A percentile compares a stretch with the other conserved stretches of the same genome.
Evolutionary conservation across 2,113 vertebrate genomes (phyloP).

Genomic region (Labeo catla): DNA sequence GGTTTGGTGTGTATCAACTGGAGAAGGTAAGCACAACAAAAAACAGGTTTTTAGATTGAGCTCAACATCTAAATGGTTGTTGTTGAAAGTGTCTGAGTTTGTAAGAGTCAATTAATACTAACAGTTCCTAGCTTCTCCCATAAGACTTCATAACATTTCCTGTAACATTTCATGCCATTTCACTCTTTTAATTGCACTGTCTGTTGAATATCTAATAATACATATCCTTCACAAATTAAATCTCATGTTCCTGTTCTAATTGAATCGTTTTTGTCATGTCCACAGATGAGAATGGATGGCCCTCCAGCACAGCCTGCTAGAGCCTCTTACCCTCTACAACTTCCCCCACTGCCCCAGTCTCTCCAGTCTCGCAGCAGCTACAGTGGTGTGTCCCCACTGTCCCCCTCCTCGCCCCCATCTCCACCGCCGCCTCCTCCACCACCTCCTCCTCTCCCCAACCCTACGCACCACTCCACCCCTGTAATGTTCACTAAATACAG

Average conservation of each 20-base stretch:
- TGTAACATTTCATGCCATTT: not conserved
- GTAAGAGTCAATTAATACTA: not conserved
- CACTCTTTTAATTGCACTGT: conserved; percentile 34
- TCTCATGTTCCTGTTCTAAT: not conserved
- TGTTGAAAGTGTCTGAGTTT: not conserved
- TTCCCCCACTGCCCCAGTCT: conserved; percentile 80
- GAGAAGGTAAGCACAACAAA: conserved; percentile 13
- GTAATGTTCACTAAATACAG: conserved; percentile 86
- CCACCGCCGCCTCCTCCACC: conserved; percentile 72
- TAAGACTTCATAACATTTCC: not conserved
- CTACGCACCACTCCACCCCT: conserved; percentile 71
- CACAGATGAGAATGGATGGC: conserved; percentile 86
- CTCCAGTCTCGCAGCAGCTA: conserved; percentile 68
- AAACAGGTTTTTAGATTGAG: not conserved
- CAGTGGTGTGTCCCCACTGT: conserved; percentile 77
- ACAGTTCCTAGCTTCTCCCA: not conserved
- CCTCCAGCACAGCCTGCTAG: conserved; percentile 61
- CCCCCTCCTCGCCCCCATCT: conserved; percentile 76
- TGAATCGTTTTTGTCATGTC: conserved; percentile 44
- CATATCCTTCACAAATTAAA: not conserved
- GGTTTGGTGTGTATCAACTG: conserved; percentile 24
- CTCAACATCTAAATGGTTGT: not conserved
- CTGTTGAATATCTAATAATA: conserved; percentile 1
- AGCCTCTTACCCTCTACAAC: conserved; percentile 81
- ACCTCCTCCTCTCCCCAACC: conserved; percentile 39